These are phyloP conservation scores for Pantherophis alleghaniensis DNA, from an alignment of 2,797 vertebrate genomes.

Conservation along the genomic window DNA sequence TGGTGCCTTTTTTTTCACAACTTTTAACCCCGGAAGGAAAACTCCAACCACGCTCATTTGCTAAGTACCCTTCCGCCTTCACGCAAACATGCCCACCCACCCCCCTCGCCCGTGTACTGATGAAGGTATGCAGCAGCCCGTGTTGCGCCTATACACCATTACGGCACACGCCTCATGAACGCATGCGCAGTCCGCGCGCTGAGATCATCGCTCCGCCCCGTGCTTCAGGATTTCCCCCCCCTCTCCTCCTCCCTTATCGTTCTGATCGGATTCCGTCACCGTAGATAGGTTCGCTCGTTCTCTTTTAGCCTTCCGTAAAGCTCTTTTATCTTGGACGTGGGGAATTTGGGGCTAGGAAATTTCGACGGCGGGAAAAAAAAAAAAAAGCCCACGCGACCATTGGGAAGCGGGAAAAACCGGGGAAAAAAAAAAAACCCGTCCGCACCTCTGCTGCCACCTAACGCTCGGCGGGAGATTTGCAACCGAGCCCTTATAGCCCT, in stretches of 20 bases:
- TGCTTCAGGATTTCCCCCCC: not conserved
- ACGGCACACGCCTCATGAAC: not conserved
- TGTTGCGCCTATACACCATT: not conserved
- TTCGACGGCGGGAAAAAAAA: not conserved
- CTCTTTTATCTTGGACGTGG: not conserved
- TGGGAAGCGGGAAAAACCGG: not conserved
- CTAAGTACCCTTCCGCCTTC: not conserved
- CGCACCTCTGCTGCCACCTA: not conserved
- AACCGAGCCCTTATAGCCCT: not conserved
- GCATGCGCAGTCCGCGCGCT: conserved; percentile 27
- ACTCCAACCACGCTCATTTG: too few species aligned
- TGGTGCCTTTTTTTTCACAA: not conserved
- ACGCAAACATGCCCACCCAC: too few species aligned
- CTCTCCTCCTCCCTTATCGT: too few species aligned
- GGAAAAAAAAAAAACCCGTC: not conserved
- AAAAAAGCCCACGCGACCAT: not conserved
- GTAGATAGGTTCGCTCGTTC: not conserved
- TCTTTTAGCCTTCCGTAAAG: not conserved
- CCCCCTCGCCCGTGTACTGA: not conserved
- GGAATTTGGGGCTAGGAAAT: not conserved
- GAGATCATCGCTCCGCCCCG: conserved; percentile 41
- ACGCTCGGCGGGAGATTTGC: not conserved
- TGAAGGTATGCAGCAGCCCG: not conserved
- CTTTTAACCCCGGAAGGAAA: not conserved
- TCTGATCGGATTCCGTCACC: not conserved